Evolutionary conservation across 2,888 invertebrate genomes (phyloP), one percentile per base, ranked within the genome.

Genomic region (Ichneumoninae sp.): DNA sequence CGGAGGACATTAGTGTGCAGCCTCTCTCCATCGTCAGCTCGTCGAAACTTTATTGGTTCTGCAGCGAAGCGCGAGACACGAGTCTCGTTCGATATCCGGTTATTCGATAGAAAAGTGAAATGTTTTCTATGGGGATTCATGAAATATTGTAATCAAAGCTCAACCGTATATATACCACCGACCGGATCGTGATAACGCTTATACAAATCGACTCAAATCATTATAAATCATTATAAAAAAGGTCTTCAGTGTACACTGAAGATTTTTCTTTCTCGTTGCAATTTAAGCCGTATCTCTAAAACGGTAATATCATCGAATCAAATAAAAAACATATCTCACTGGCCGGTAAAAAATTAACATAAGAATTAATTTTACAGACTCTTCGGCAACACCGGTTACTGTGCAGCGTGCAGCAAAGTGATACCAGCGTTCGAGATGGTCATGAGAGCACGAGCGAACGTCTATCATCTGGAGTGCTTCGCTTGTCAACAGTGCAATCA

Each of bases 361-460:
- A 6, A 47, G 0, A 26, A 68, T 44, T 4, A 6, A 5, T 52
- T 50, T 74, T 93, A 88, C 95, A 97, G 98, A 95, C 96, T 98
- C 94, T 98, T 98, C 92, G 98, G 98, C 88, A 97, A 96, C 91
- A 97, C 97, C 54, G 98, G 98, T 89, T 97, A 97, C 94, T 98
- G 98, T 94, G 97, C 98, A 89, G 98, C 98, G 80, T 98, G 98
- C 95, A 97, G 96, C 94, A 98, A 98, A 95, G 97, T 97, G 93
- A 98, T 98, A 94, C 98, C 98, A 85, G 98, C 98, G 88, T 98
- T 98, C 94, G 98, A 98, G 95, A 97, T 98, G 98, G 98, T 98
- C 91, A 98, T 98, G 98, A 95, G 98, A 94, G 98, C 98, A 88
- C 96, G 97, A 94, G 97, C 96, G 92, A 98, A 98, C 94, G 98